phyloP scores from a whole-genome alignment of 1,140 invertebrate genomes.

The Orchestia grillus region DNA sequence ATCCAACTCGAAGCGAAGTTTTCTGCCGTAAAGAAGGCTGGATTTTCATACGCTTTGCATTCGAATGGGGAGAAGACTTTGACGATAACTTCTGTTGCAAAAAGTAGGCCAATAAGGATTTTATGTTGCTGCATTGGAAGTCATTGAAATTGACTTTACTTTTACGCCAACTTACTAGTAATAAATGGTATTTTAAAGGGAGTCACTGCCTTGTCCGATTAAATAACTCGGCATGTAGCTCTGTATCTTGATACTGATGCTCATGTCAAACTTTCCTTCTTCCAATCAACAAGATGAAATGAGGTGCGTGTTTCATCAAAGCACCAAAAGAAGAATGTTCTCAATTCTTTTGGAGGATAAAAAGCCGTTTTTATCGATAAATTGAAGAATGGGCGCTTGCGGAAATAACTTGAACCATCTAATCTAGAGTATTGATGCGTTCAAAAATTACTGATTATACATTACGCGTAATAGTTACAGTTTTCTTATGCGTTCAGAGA shows the following conservation, averaged over 20 bases:
- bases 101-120: conserved; percentile 18
- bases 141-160: neutral
- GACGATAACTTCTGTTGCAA: conserved; percentile 8
- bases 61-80: conserved; percentile 46
- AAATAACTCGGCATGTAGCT: neutral
- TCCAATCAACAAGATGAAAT: neutral
- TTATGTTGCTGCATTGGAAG: neutral
- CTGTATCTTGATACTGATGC: neutral
- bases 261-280: neutral
- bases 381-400: too few species aligned
- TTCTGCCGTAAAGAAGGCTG: conserved; percentile 29
- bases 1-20: conserved; percentile 52
- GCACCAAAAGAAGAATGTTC: too few species aligned
- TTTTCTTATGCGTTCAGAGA: neutral
- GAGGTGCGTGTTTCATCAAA: neutral
- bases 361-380: too few species aligned
- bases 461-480: neutral
- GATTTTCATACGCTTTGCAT: conserved; percentile 49
- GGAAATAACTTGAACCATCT: too few species aligned
- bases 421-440: too few species aligned
- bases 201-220: neutral
- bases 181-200: neutral
- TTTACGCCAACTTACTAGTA: neutral
- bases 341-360: too few species aligned
- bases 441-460: neutral